A percentile compares a stretch with the other conserved stretches of the same genome.
Evolutionary conservation across 2,113 vertebrate species (phyloP).

Genomic region (Xerus inauris): DNA sequence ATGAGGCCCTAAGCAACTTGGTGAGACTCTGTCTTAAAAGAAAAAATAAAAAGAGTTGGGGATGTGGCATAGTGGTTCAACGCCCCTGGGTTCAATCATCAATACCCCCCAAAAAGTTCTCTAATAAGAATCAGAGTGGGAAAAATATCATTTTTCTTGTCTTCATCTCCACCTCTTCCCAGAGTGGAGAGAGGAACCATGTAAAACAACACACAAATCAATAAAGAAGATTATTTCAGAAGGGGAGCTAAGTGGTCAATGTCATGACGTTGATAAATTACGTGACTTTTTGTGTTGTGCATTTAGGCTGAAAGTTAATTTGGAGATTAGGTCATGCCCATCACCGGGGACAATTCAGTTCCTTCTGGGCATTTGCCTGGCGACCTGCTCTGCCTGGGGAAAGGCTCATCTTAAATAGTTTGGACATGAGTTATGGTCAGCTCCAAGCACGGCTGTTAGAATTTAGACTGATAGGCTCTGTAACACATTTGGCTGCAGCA

Average conservation of each 20-base stretch:
- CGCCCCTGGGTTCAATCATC: too few relatives aligned
- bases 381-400: background rate
- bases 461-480: background rate
- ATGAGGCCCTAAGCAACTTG: too few relatives aligned
- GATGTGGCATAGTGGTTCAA: too few relatives aligned
- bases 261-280: too few relatives aligned
- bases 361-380: background rate
- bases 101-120: background rate
- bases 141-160: background rate
- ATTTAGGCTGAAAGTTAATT: background rate
- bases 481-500: too few relatives aligned
- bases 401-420: background rate
- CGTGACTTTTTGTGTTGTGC: background rate
- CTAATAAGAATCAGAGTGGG: background rate
- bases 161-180: background rate
- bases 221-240: background rate
- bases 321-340: background rate
- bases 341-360: background rate
- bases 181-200: background rate
- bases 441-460: background rate
- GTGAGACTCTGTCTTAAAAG: too few relatives aligned
- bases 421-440: background rate
- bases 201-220: background rate
- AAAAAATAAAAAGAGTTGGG: too few relatives aligned
- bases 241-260: background rate